A percentile compares a stretch with the other conserved stretches of the same genome.
Conservation (phyloP, 2,888 invertebrate species). For the Hirtodrosophila duncani region DNA sequence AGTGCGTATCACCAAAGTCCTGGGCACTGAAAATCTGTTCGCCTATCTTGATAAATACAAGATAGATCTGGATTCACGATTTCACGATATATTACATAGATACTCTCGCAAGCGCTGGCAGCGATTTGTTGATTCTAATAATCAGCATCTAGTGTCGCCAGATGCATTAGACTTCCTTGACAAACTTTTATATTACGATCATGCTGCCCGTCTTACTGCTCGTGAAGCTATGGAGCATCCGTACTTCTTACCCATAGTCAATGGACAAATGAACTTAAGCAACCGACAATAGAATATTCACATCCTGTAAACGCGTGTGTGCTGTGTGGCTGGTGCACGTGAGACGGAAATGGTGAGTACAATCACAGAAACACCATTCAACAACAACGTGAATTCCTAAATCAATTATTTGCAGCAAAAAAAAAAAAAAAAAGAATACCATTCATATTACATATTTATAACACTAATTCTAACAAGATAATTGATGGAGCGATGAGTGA, state of each 20-base stretch:
- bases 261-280: constrained; percentile 77
- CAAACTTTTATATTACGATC: constrained; percentile 99
- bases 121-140: constrained; percentile 98
- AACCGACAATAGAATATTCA: constrained; percentile 74
- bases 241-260: constrained; percentile 86
- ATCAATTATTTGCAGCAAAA: constrained; percentile 12
- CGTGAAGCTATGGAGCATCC: constrained; percentile 99
- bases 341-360: constrained; percentile 30
- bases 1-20: constrained; percentile 98
- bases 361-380: constrained; percentile 37
- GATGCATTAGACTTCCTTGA: constrained; percentile 99
- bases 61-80: constrained; percentile 99
- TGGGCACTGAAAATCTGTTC: constrained; percentile 99
- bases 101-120: constrained; percentile 99
- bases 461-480: constrained; percentile 25
- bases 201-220: constrained; percentile 97
- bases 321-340: too few relatives aligned
- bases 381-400: constrained; percentile 29
- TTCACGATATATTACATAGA: constrained; percentile 91
- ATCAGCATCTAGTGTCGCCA: constrained; percentile 98
- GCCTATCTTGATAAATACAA: constrained; percentile 99
- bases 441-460: constrained; percentile 25
- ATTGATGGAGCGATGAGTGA: constrained; percentile 26
- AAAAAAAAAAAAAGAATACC: too few relatives aligned
- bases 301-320: constrained; percentile 19